Percentiles rank a stretch among this genome's conserved stretches.
phyloP scores from a whole-genome alignment of 2,888 invertebrate genomes.

The Tenodera sinensis region DNA sequence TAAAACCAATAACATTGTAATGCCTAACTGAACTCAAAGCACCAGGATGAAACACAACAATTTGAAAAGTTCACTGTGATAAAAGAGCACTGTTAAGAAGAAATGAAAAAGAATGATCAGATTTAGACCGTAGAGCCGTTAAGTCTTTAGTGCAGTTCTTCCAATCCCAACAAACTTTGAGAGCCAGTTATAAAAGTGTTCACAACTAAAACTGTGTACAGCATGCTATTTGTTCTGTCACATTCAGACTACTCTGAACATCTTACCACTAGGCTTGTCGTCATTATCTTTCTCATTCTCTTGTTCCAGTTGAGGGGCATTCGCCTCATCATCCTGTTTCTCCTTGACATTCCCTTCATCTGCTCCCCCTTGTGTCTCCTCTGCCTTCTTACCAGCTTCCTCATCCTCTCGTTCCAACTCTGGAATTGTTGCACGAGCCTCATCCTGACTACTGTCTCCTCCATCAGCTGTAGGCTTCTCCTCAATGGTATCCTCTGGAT shows the following conservation, averaged over 20 bases:
- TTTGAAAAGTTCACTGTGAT: no score
- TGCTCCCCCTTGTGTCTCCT: conserved; percentile 8
- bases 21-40: no score
- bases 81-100: no score
- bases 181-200: not conserved
- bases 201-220: not conserved
- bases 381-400: conserved; percentile 40
- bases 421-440: conserved; percentile 40
- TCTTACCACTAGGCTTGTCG: not conserved
- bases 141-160: not conserved
- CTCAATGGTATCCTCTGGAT: conserved; percentile 36
- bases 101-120: no score
- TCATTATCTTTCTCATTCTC: not conserved
- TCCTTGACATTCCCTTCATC: not conserved
- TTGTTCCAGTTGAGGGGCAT: not conserved
- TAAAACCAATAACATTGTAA: no score
- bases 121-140: no score
- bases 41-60: no score
- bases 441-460: conserved; percentile 46
- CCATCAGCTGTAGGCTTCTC: conserved; percentile 45
- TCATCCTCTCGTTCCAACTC: conserved; percentile 43
- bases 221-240: not conserved
- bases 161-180: not conserved
- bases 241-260: not conserved
- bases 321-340: not conserved